Evolutionary conservation across 2,797 vertebrate genomes (phyloP).

Genomic region (Poliocrania exsul): DNA sequence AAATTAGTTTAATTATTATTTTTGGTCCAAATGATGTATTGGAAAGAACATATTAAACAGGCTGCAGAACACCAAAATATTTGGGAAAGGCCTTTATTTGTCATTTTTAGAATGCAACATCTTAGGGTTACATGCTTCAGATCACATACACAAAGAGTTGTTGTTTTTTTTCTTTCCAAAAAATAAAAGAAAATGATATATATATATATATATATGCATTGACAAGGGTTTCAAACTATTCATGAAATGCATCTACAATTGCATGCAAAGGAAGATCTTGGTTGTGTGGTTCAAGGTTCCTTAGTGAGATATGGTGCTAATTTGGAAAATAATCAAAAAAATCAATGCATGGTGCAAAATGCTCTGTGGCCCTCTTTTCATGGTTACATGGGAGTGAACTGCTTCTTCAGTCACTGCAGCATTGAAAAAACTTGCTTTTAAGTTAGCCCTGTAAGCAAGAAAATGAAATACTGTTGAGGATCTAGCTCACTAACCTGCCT

Average conservation of each 20-base stretch:
- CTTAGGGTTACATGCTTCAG: slow-evolving; percentile 98
- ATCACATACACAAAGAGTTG: slow-evolving; percentile 97
- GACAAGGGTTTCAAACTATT: slow-evolving; percentile 91
- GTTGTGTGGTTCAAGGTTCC: slow-evolving; percentile 81
- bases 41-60: slow-evolving; percentile 87
- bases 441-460: slow-evolving; percentile 99
- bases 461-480: slow-evolving; percentile 95
- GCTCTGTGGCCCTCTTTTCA: slow-evolving; percentile 91
- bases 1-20: slow-evolving; percentile 38
- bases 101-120: slow-evolving; percentile 98
- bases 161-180: slow-evolving; percentile 76
- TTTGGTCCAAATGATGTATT: slow-evolving; percentile 70
- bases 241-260: slow-evolving; percentile 91
- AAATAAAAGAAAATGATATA: slow-evolving; percentile 80
- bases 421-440: slow-evolving; percentile 96
- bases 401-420: slow-evolving; percentile 98
- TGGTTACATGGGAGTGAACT: slow-evolving; percentile 95
- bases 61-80: slow-evolving; percentile 94
- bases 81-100: slow-evolving; percentile 99
- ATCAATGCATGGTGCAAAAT: slow-evolving; percentile 89
- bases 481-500: slow-evolving; percentile 88
- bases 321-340: slow-evolving; percentile 77
- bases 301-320: slow-evolving; percentile 90
- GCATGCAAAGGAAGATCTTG: slow-evolving; percentile 89
- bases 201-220: slow-evolving; percentile 92